Percentiles rank a stretch among this genome's conserved stretches.
phyloP scores from a whole-genome alignment of 2,113 vertebrate species.

The Ploceus nigricollis region DNA sequence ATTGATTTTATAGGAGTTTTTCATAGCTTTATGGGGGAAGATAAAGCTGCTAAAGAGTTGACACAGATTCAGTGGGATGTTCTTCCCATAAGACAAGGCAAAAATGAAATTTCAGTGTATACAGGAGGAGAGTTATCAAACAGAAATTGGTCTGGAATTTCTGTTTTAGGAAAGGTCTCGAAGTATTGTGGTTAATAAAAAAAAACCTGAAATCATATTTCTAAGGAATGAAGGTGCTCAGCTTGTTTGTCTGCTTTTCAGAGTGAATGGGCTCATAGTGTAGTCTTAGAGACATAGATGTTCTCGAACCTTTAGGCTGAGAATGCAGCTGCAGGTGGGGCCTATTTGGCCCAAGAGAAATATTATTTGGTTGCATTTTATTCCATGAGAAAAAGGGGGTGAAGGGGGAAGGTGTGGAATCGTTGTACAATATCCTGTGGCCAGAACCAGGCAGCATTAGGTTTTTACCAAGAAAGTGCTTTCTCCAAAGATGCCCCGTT shows the following conservation, averaged over 20 bases:
- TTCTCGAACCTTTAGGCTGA: not conserved
- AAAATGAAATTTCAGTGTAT: not conserved
- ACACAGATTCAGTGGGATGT: not conserved
- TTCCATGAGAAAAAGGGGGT: not conserved
- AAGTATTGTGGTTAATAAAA: not conserved
- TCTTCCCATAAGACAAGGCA: not conserved
- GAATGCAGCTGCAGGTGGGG: not conserved
- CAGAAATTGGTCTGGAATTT: not conserved
- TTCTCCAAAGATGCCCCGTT: not conserved
- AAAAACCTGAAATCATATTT: not conserved
- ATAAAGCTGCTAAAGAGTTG: not conserved
- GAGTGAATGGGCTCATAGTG: fast-evolving
- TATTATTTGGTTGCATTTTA: not conserved
- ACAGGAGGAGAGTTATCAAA: not conserved
- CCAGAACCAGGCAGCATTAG: not conserved
- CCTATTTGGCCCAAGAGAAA: not conserved
- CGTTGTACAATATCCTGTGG: not conserved
- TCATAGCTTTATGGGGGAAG: not conserved
- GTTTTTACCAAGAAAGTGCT: not conserved
- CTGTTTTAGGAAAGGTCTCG: not conserved
- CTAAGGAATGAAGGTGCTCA: not conserved
- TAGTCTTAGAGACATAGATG: not conserved
- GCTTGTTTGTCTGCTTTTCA: not conserved
- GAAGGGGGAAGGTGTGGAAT: not conserved
- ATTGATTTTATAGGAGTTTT: not conserved